Conservation (phyloP, 2,888 invertebrate species). For the Steinernema carpocapsae region DNA sequence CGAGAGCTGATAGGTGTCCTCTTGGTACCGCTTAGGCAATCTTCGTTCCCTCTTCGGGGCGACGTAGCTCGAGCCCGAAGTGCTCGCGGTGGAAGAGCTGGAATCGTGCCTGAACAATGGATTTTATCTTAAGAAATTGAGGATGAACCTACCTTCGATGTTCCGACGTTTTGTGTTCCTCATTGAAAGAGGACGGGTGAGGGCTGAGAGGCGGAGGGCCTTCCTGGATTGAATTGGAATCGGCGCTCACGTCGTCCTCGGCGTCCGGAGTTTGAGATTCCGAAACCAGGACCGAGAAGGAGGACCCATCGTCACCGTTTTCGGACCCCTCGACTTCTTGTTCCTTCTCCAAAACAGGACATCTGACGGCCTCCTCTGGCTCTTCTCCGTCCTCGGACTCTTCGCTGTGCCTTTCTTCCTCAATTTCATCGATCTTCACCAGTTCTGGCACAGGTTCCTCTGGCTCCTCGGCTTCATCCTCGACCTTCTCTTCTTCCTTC, state of each 20-base stretch:
- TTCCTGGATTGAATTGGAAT: background rate
- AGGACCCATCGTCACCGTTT: background rate
- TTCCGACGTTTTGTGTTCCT: background rate
- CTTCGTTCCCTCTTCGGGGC: background rate
- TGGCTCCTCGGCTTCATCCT: background rate
- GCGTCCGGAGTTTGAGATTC: background rate
- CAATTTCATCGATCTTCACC: background rate
- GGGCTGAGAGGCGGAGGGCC: slow-evolving; percentile 11
- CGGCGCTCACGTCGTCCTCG: background rate
- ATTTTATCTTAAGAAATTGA: background rate
- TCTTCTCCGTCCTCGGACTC: background rate
- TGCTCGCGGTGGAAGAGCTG: background rate
- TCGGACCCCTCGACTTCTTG: background rate
- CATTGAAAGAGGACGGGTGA: background rate
- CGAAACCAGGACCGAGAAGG: background rate
- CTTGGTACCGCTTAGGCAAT: background rate
- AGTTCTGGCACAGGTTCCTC: background rate
- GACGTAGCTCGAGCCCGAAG: background rate
- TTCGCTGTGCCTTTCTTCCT: background rate
- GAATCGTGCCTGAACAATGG: background rate
- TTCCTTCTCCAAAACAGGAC: background rate
- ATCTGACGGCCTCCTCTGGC: background rate
- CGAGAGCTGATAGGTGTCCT: background rate
- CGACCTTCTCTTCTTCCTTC: background rate
- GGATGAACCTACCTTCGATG: background rate